phyloP scores from a whole-genome alignment of 1,140 invertebrate genomes.

The Megalopta genalis region DNA sequence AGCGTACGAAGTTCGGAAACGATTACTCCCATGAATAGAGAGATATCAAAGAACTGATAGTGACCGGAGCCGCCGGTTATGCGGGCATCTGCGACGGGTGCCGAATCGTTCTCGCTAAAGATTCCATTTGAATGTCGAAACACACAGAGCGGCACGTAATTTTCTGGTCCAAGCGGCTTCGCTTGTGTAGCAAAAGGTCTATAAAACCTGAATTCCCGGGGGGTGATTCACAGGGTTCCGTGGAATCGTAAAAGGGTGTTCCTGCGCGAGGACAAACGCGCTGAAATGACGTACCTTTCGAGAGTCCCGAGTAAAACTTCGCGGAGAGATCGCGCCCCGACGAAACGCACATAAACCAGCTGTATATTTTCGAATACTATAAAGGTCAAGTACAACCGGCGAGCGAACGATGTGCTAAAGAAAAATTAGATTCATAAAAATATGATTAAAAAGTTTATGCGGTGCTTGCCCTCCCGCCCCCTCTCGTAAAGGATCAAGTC shows the following conservation, averaged over 20 bases:
- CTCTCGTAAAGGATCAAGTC: background rate
- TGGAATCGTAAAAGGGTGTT: conserved; percentile 63
- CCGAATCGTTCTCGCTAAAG: conserved; percentile 54
- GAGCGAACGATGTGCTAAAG: background rate
- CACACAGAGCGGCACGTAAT: conserved; percentile 55
- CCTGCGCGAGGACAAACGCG: conserved; percentile 59
- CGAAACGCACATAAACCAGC: conserved; percentile 24
- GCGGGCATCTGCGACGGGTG: conserved; percentile 23
- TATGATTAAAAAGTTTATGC: conserved; percentile 38
- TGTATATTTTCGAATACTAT: conserved; percentile 48
- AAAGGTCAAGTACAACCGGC: conserved; percentile 34
- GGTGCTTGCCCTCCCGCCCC: background rate
- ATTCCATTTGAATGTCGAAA: conserved; percentile 58
- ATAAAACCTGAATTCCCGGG: conserved; percentile 61
- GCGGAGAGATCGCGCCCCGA: conserved; percentile 11
- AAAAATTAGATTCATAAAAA: conserved; percentile 34
- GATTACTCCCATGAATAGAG: background rate
- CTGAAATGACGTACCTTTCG: conserved; percentile 52
- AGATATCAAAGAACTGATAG: background rate
- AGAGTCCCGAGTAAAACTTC: conserved; percentile 24
- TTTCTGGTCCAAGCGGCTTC: conserved; percentile 54
- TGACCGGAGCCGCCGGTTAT: background rate
- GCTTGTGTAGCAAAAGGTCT: conserved; percentile 55
- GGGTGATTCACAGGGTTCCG: conserved; percentile 56
- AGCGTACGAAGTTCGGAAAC: too few species aligned